phyloP scores from a whole-genome alignment of 1,140 invertebrate species.

The Macrobrachium nipponense region DNA sequence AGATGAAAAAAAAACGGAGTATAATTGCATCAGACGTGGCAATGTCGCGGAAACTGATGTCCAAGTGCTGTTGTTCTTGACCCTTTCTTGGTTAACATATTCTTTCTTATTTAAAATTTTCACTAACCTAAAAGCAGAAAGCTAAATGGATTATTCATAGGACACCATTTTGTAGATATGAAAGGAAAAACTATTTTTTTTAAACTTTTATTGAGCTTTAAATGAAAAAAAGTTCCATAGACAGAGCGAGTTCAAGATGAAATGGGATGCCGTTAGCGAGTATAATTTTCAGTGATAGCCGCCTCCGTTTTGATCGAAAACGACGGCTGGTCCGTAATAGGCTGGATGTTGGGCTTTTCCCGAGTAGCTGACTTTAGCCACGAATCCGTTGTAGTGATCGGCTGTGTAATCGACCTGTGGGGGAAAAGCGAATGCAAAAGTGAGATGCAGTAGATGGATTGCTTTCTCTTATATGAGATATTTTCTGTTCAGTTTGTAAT shows the following conservation, averaged over 20 bases:
- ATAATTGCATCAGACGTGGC: too few species aligned
- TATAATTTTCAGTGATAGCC: constrained; percentile 4
- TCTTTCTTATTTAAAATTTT: too few species aligned
- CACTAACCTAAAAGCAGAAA: too few species aligned
- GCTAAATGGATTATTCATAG: too few species aligned
- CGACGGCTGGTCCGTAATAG: background rate
- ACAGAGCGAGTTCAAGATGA: too few species aligned
- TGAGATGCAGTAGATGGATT: background rate
- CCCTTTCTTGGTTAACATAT: too few species aligned
- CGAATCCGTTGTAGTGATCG: constrained; percentile 42
- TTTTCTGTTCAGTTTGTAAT: background rate
- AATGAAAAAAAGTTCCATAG: too few species aligned
- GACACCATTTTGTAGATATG: background rate
- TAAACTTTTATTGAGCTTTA: background rate
- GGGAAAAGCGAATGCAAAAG: background rate
- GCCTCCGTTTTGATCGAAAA: constrained; percentile 9
- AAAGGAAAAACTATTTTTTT: background rate
- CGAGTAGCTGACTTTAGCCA: constrained; percentile 36
- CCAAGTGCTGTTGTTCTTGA: too few species aligned
- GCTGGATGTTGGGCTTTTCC: constrained; percentile 10
- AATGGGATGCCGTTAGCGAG: too few species aligned
- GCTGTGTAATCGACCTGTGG: constrained; percentile 44
- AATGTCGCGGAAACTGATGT: too few species aligned
- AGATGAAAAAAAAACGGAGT: too few species aligned
- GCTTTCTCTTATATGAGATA: background rate